Percentiles rank a stretch among this genome's conserved stretches.
Evolutionary conservation across 2,888 invertebrate species (phyloP).

Genomic region (Branchinecta sandiegonensis): DNA sequence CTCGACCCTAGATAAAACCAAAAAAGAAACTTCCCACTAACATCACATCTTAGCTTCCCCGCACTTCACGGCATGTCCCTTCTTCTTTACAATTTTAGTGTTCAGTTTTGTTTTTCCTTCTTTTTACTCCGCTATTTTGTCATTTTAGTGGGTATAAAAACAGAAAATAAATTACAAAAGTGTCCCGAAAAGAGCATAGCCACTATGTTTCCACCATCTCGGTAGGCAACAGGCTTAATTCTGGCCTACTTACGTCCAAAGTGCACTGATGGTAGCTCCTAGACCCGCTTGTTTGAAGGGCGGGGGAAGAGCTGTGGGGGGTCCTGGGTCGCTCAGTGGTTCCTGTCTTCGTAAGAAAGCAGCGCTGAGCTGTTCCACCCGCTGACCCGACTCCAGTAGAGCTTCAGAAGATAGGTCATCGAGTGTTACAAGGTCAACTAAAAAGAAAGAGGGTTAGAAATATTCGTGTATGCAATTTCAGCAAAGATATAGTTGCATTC

Average conservation of each 20-base stretch:
- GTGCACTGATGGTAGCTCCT: conserved; percentile 53
- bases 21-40: too few species aligned
- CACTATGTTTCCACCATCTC: not conserved
- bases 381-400: conserved; percentile 81
- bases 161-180: too few species aligned
- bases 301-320: conserved; percentile 58
- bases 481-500: too few species aligned
- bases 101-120: too few species aligned
- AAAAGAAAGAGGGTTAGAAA: conserved; percentile 29
- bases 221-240: not conserved
- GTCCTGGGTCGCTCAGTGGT: conserved; percentile 52
- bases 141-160: too few species aligned
- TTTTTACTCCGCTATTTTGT: too few species aligned
- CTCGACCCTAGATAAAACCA: too few species aligned
- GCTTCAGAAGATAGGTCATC: conserved; percentile 88
- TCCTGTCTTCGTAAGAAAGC: conserved; percentile 55
- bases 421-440: conserved; percentile 82
- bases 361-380: conserved; percentile 76
- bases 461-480: too few species aligned
- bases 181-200: too few species aligned
- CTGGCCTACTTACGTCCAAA: conserved; percentile 41
- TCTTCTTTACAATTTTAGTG: too few species aligned
- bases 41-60: too few species aligned
- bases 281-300: conserved; percentile 49
- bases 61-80: too few species aligned